A percentile compares a stretch with the other conserved stretches of the same genome.
Evolutionary conservation across 2,113 vertebrate species (phyloP).

Genomic region (Pardalotus punctatus): DNA sequence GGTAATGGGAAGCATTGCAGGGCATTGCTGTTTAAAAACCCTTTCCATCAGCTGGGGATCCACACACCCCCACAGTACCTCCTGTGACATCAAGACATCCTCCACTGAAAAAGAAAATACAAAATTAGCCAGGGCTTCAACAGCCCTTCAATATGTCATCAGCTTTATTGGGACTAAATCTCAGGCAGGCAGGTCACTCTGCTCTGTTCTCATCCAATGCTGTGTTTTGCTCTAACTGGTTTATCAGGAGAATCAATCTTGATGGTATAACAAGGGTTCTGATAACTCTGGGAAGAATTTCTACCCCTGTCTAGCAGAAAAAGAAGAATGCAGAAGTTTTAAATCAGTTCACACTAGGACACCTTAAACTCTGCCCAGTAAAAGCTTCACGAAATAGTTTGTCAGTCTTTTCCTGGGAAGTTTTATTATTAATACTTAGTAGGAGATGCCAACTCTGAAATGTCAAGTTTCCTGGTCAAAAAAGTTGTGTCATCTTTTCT

Average conservation of each 20-base stretch:
- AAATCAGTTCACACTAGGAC: constrained; percentile 6
- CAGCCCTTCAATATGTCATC: not conserved
- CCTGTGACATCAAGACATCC: not conserved
- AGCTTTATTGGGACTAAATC: not conserved
- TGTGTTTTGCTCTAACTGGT: not conserved
- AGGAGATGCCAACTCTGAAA: not conserved
- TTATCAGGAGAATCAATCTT: constrained; percentile 26
- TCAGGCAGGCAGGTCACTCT: not conserved
- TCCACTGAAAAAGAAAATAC: not conserved
- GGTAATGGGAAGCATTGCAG: not conserved
- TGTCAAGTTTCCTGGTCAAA: constrained; percentile 10
- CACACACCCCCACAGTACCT: not conserved
- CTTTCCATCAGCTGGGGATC: not conserved
- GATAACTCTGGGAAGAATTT: constrained; percentile 2
- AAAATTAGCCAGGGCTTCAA: not conserved
- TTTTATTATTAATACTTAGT: constrained; percentile 11
- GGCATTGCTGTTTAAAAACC: not conserved
- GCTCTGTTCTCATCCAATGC: not conserved
- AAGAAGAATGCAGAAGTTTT: constrained; percentile 24
- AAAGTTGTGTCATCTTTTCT: not conserved
- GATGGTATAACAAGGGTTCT: not conserved
- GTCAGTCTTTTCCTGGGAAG: not conserved
- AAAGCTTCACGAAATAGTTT: not conserved
- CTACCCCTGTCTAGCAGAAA: not conserved
- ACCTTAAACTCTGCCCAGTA: constrained; percentile 2